A percentile compares a stretch with the other conserved stretches of the same genome.
phyloP scores from a whole-genome alignment of 2,888 invertebrate genomes.

The Mechanitis messenoides region DNA sequence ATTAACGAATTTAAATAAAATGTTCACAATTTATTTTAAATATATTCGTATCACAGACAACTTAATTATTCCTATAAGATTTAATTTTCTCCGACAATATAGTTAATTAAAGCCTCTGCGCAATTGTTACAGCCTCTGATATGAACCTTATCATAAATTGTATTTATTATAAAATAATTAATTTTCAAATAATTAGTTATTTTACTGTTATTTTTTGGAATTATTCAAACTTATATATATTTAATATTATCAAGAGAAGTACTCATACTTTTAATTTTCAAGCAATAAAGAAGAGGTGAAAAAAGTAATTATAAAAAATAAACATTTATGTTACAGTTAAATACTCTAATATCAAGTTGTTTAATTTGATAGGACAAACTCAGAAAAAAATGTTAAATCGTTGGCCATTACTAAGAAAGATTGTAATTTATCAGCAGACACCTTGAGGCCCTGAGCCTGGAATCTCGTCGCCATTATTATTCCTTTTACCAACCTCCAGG shows the following conservation, averaged over 20 bases:
- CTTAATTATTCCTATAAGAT: slow-evolving; percentile 6
- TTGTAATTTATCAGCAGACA: slow-evolving; percentile 67
- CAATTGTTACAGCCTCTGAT: neutral
- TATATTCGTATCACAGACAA: neutral
- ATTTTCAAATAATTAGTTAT: too few species aligned
- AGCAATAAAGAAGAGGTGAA: too few species aligned
- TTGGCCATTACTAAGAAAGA: slow-evolving; percentile 62
- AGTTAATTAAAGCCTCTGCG: slow-evolving; percentile 22
- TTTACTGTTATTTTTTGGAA: too few species aligned
- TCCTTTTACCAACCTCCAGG: slow-evolving; percentile 55
- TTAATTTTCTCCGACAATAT: slow-evolving; percentile 24
- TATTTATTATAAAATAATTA: neutral
- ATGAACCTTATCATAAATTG: slow-evolving; percentile 5
- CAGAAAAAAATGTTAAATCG: slow-evolving; percentile 38
- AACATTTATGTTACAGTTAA: neutral
- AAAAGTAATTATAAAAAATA: neutral
- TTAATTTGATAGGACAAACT: neutral
- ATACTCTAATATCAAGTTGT: neutral
- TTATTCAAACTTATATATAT: too few species aligned
- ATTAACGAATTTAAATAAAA: too few species aligned
- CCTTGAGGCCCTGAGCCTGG: slow-evolving; percentile 35
- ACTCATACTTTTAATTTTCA: too few species aligned
- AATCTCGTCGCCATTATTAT: slow-evolving; percentile 63
- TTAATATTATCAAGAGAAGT: too few species aligned
- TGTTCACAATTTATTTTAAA: too few species aligned